Evolutionary conservation across 2,888 invertebrate genomes (phyloP), one percentile per base, ranked within the genome.

Genomic region (Clunio marinus): DNA sequence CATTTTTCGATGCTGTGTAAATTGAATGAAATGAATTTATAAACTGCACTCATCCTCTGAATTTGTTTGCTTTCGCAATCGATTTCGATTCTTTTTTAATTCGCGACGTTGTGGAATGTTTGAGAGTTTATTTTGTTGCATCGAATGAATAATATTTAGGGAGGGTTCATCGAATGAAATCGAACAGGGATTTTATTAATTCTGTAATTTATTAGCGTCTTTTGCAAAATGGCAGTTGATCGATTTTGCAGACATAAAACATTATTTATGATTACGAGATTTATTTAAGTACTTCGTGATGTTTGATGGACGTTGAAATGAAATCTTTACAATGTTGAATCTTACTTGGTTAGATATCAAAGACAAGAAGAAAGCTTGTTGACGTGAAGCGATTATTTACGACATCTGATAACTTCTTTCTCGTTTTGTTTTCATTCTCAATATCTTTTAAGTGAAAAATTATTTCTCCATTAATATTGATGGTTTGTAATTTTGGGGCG

Each of bases 141-240:
- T 55, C 7, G 59, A 8, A 20, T 46, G 4, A 46, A 46, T 17
- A 15, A 46, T 46, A 46, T 62, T 63, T 63, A 63, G 27, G 63
- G 45, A 63, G 45, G 63, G 45, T 24, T 37, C n/a, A 5, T 20
- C 35, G 32, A 59, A 32, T 32, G 13, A 58, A 22, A 24, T 35
- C 28, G 28, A 32, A 17, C 59, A 59, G 5, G 35, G 25, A 62
- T 45, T n/a, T 62, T 41, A 62, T 62, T 62, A 62, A 41, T 27
- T 17, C 63, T 63, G 63, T 46, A 45, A 63, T 63, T 63, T 63
- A 63, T 63, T 45, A 27, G 45, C n/a, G 63, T 57, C 20, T 41
- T 25, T 27, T 15, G 45, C 37, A 37, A 63, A 63, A 63, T 63
- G 63, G 63, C 41, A 63, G 45, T 63, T 63, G 63, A 63, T 45